Evolutionary conservation across 2,113 vertebrate species (phyloP).

Genomic region (human (Homo sapiens)): GRCh38 chr13:84763501-84764000

Average conservation of each 20-base stretch:
- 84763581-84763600: not conserved
- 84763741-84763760: not conserved
- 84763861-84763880: not conserved
- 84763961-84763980: not conserved
- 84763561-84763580: not conserved
- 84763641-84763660: not conserved
- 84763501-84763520: not conserved
- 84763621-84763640: not conserved
- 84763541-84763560: not conserved
- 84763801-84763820: not conserved
- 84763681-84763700: not conserved
- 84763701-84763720: constrained; percentile 23
- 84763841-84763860: not conserved
- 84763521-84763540: not conserved
- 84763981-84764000: not conserved
- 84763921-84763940: not conserved
- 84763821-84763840: not conserved
- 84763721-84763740: not conserved
- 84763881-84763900: not conserved
- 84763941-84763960: not conserved
- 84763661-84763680: not conserved
- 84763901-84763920: not conserved
- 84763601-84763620: not conserved
- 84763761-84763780: not conserved
- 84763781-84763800: not conserved